Percentiles rank a stretch among this genome's conserved stretches.
Evolutionary conservation across 2,888 invertebrate genomes (phyloP).

Genomic region (Spodoptera exigua): DNA sequence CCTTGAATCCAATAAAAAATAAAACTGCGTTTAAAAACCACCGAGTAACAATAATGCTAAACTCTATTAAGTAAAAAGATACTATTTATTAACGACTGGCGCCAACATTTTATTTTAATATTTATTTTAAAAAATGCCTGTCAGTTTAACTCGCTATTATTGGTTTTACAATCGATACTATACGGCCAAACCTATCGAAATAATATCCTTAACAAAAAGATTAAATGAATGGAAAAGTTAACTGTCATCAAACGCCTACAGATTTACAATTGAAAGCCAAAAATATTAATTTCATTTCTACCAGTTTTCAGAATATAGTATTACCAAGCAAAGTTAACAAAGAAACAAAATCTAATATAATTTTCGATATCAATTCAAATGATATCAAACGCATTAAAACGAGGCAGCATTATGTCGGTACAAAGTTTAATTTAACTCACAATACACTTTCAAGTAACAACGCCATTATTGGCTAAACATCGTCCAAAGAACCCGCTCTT

Average conservation of each 20-base stretch:
- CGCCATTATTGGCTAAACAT: conserved; percentile 70
- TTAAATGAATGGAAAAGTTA: background rate
- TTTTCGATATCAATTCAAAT: conserved; percentile 50
- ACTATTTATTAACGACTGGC: too few species aligned
- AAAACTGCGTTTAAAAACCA: too few species aligned
- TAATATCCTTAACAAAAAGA: too few species aligned
- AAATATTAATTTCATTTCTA: conserved; percentile 24
- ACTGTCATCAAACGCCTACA: background rate
- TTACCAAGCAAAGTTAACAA: conserved; percentile 34
- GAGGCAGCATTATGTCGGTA: conserved; percentile 55
- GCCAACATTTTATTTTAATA: too few species aligned
- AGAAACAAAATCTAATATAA: conserved; percentile 54
- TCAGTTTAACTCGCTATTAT: too few species aligned
- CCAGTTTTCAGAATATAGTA: conserved; percentile 21
- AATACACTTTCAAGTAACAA: conserved; percentile 68
- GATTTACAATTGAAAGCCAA: conserved; percentile 6
- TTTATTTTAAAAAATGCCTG: too few species aligned
- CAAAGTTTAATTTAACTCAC: conserved; percentile 69
- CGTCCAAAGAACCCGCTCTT: conserved; percentile 65
- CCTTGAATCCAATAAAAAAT: too few species aligned
- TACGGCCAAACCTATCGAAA: background rate
- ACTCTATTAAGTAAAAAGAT: too few species aligned
- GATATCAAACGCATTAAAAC: conserved; percentile 57
- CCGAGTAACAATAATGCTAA: too few species aligned
- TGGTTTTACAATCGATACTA: too few species aligned